Evolutionary conservation across 2,797 vertebrate genomes (phyloP).

Genomic region (Loriculus beryllinus): DNA sequence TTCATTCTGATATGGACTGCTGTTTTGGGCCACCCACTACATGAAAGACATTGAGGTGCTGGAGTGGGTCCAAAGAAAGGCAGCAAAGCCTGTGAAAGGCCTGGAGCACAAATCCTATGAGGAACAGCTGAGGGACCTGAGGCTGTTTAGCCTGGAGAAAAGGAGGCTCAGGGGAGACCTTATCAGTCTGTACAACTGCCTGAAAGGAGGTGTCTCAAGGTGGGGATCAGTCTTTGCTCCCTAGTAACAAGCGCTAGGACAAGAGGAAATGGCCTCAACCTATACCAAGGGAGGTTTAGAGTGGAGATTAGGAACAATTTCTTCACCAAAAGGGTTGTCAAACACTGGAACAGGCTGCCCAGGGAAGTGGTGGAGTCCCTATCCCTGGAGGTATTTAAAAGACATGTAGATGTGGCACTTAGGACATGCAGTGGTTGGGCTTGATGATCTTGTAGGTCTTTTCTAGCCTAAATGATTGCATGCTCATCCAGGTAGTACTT

Average conservation of each 20-base stretch:
- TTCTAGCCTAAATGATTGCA: background rate
- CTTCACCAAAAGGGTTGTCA: background rate
- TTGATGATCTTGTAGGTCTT: background rate
- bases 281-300: background rate
- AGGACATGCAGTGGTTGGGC: background rate
- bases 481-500: slow-evolving; percentile 51
- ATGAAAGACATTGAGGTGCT: background rate
- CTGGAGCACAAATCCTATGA: background rate
- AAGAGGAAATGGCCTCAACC: background rate
- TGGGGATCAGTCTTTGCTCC: background rate
- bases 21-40: background rate
- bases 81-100: background rate
- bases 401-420: background rate
- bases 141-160: background rate
- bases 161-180: background rate
- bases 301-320: background rate
- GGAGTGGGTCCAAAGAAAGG: background rate
- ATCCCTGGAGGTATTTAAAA: background rate
- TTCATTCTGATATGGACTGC: slow-evolving; percentile 62
- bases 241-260: background rate
- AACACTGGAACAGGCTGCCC: background rate
- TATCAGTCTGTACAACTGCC: background rate
- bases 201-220: background rate
- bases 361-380: background rate
- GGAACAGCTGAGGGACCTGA: background rate